A percentile compares a stretch with the other conserved stretches of the same genome.
Evolutionary conservation across 2,113 vertebrate genomes (phyloP).

Genomic region (Nerophis lumbriciformis): DNA sequence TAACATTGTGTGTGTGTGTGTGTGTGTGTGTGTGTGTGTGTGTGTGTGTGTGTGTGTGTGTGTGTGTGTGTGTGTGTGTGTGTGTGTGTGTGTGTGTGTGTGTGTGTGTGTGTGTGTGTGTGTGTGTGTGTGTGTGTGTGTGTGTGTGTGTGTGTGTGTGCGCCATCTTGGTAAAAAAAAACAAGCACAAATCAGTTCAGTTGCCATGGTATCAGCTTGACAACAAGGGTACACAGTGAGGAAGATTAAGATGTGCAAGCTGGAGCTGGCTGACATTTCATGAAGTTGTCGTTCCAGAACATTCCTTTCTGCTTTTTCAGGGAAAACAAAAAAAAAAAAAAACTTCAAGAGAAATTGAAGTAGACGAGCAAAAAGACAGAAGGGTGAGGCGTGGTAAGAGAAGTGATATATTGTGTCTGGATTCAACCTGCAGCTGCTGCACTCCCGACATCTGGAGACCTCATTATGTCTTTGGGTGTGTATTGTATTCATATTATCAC

Average conservation of each 20-base stretch:
- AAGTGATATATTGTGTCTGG: constrained; percentile 4
- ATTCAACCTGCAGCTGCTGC: constrained; percentile 25
- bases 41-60: constrained; percentile 11
- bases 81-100: neutral
- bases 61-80: constrained; percentile 9
- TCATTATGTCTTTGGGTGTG: constrained; percentile 15
- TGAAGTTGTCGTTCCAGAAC: constrained; percentile 31
- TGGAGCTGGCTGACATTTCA: constrained; percentile 8
- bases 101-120: neutral
- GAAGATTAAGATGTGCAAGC: constrained; percentile 46
- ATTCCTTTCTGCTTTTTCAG: constrained; percentile 44
- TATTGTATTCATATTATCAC: neutral
- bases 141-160: constrained; percentile 8
- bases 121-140: constrained; percentile 8
- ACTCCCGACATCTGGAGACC: constrained; percentile 44
- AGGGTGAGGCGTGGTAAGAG: constrained; percentile 10
- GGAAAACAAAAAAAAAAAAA: constrained; percentile 11
- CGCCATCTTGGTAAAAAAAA: constrained; percentile 26
- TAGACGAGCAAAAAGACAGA: constrained; percentile 8
- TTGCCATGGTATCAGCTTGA: constrained; percentile 52
- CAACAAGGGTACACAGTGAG: constrained; percentile 63
- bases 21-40: constrained; percentile 1
- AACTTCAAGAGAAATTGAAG: constrained; percentile 16
- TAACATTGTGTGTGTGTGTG: neutral
- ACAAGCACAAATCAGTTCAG: constrained; percentile 20